Evolutionary conservation across 2,797 vertebrate genomes (phyloP).

Genomic region (Adrianichthys oophorus): DNA sequence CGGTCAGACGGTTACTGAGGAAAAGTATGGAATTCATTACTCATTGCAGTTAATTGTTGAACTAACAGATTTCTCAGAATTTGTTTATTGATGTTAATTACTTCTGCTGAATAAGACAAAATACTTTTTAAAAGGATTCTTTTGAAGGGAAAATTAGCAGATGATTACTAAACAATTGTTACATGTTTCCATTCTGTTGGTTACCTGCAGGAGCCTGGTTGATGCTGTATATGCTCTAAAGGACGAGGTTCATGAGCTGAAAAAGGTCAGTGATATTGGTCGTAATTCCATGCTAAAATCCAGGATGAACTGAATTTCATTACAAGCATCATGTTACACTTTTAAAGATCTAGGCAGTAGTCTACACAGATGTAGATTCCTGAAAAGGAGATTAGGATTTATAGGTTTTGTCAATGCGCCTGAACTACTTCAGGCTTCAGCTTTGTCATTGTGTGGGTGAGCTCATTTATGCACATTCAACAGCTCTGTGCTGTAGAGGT

Average conservation of each 20-base stretch:
- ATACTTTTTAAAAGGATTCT: no score
- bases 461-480: no score
- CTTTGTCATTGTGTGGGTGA: no score
- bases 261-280: constrained; percentile 82
- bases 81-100: neutral
- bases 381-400: no score
- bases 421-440: no score
- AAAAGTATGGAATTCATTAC: constrained; percentile 83
- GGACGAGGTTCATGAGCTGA: constrained; percentile 96
- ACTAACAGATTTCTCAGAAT: neutral
- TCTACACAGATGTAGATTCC: no score
- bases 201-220: constrained; percentile 88
- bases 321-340: no score
- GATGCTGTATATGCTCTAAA: constrained; percentile 98
- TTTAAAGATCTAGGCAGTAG: no score
- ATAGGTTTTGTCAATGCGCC: no score
- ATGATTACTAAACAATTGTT: no score
- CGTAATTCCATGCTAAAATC: neutral
- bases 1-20: constrained; percentile 91
- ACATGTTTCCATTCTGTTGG: neutral
- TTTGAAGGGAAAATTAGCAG: no score
- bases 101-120: constrained; percentile 11
- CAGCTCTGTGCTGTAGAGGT: no score
- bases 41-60: constrained; percentile 5
- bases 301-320: neutral